Conservation (phyloP, 92 coral and sea anemone genomes). For the Phenganax marumi region DNA sequence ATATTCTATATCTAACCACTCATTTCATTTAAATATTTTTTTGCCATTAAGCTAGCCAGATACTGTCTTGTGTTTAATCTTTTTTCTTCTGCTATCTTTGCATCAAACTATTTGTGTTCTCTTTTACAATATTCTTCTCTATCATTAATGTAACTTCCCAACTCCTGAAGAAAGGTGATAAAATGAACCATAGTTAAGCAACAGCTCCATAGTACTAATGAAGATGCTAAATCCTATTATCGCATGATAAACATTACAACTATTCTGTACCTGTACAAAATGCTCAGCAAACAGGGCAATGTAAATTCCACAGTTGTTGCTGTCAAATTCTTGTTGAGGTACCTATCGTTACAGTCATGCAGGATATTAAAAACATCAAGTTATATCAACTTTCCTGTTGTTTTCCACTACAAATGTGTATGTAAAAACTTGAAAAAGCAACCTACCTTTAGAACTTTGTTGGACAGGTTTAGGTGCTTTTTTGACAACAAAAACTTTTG, state of each 20-base stretch:
- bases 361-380: not conserved
- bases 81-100: conserved; percentile 50
- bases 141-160: conserved; percentile 46
- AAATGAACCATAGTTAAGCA: too few relatives aligned
- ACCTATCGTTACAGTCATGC: not conserved
- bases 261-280: not conserved
- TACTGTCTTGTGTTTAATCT: conserved; percentile 37
- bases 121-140: conserved; percentile 47
- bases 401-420: not conserved
- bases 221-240: not conserved
- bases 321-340: conserved; percentile 3
- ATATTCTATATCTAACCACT: too few relatives aligned
- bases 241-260: not conserved
- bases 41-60: not conserved
- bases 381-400: not conserved
- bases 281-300: not conserved
- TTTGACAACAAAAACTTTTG: not conserved
- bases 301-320: conserved; percentile 20
- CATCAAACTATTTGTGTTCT: conserved; percentile 58
- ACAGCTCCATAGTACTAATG: too few relatives aligned
- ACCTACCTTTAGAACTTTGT: conserved; percentile 15
- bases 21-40: not conserved
- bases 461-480: not conserved
- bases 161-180: too few relatives aligned
- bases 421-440: not conserved